phyloP scores from a whole-genome alignment of 2,888 invertebrate genomes.

The Gnatocerus cornutus region DNA sequence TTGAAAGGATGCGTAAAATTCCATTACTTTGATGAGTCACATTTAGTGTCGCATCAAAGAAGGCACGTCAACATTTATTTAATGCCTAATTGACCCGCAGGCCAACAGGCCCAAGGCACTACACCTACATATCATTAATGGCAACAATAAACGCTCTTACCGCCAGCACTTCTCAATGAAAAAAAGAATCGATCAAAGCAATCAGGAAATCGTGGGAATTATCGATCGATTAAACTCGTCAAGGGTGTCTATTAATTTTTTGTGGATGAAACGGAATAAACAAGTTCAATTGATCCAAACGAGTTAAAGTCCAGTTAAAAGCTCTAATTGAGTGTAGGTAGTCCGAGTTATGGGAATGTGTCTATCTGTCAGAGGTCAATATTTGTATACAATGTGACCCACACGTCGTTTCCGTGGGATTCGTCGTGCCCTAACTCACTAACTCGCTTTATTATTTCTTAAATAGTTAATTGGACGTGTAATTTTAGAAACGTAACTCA shows the following conservation, averaged over 20 bases:
- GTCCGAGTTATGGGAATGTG: slow-evolving; percentile 60
- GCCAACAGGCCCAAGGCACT: slow-evolving; percentile 68
- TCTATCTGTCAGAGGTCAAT: slow-evolving; percentile 67
- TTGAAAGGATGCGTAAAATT: slow-evolving; percentile 13
- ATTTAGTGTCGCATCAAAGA: slow-evolving; percentile 56
- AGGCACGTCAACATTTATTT: slow-evolving; percentile 68
- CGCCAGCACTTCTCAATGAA: slow-evolving; percentile 11
- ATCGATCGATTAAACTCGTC: slow-evolving; percentile 21
- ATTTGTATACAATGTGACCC: slow-evolving; percentile 67
- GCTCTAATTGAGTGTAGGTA: slow-evolving; percentile 64
- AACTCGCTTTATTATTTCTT: slow-evolving; percentile 50
- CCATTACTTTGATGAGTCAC: slow-evolving; percentile 49
- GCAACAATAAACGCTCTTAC: slow-evolving; percentile 29
- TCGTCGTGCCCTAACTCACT: slow-evolving; percentile 45
- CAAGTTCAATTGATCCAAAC: slow-evolving; percentile 46
- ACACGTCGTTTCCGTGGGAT: slow-evolving; percentile 55
- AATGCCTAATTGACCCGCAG: slow-evolving; percentile 71
- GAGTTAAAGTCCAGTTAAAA: slow-evolving; percentile 54
- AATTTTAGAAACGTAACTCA: slow-evolving; percentile 43
- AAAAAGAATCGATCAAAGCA: slow-evolving; percentile 24
- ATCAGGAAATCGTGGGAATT: slow-evolving; percentile 25
- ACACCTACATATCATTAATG: slow-evolving; percentile 66
- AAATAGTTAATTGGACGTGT: slow-evolving; percentile 48
- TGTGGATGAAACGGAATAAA: slow-evolving; percentile 23
- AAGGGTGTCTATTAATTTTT: slow-evolving; percentile 34